Base-by-base conservation (phyloP, 1,140 invertebrate species). In the Venustaconcha ellipsiformis region DNA sequence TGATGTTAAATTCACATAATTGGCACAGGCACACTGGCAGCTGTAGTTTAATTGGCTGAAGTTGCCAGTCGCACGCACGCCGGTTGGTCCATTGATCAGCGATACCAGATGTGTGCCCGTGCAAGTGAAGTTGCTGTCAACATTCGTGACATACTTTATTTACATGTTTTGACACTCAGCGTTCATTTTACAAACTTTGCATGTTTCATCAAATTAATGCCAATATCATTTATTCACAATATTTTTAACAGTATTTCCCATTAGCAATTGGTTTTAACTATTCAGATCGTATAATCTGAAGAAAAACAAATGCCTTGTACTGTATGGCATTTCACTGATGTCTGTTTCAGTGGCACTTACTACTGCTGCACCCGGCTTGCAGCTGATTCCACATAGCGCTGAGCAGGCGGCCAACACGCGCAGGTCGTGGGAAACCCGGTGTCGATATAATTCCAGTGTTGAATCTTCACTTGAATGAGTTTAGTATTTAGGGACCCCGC, bases 391-490 rank as follows among this genome's bases (percentile, higher is more conserved):
- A 30, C 57, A 73, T 57, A 67, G 70, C 57, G 67, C 58, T 57
- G 56, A 55, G 66, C 82, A 72, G 67, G 79, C 76, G 82, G 76
- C 76, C 59, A 67, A 70, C 82, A 82, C 80, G 82, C 78, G 80
- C 70, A 72, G 80, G 77, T 77, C 82, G 82, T 83, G 82, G 80
- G 82, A 83, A 83, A 17, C 64, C 57, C 70, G 67, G 69, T 17
- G 58, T 64, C 59, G 65, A 73, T 70, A 72, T 74, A 67, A 48
- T 74, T 66, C n/a, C 65, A 14, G 76, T 48, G 37, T 48, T 48
- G 37, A 48, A 48, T 48, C 37, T 48, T 48, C 37, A 48, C 37
- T 48, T 48, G 37, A 48, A 48, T 48, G 37, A 48, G 37, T 48
- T 48, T 48, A 6, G 37, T 48, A 75, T 37, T 57, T 57, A 69